These are phyloP conservation scores for Rhyacophila evoluta DNA, from an alignment of 2,888 invertebrate species.

Conservation along the genomic window DNA sequence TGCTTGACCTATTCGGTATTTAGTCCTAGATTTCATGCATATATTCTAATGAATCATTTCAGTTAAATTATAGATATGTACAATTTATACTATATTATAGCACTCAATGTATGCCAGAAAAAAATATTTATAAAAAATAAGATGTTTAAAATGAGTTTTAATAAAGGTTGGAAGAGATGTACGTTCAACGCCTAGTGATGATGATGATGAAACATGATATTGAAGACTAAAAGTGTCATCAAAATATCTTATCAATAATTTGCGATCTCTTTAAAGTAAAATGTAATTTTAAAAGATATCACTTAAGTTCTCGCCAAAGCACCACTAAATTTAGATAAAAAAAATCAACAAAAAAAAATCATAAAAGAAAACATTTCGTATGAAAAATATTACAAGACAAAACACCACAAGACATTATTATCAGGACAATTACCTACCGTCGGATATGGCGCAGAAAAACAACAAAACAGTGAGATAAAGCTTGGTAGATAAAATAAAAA, in stretches of 20 bases:
- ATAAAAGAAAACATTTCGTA: not conserved
- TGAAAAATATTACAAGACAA: constrained; percentile 7
- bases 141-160: too few species aligned
- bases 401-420: constrained; percentile 19
- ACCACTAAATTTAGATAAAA: not conserved
- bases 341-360: not conserved
- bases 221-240: too few species aligned
- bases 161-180: too few species aligned
- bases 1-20: too few species aligned
- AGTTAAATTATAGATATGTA: too few species aligned
- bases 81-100: too few species aligned
- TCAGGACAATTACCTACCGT: constrained; percentile 13
- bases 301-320: not conserved
- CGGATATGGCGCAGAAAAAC: not conserved
- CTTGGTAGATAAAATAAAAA: constrained; percentile 18
- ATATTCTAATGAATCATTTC: too few species aligned
- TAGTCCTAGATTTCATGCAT: too few species aligned
- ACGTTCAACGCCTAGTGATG: too few species aligned
- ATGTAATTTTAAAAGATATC: not conserved
- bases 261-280: not conserved
- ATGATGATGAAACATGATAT: too few species aligned
- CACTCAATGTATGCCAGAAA: too few species aligned
- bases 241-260: not conserved
- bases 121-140: too few species aligned
- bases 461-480: constrained; percentile 6